Evolutionary conservation across 2,888 invertebrate genomes (phyloP), one percentile per base, ranked within the genome.

Genomic region (Elegia similella): DNA sequence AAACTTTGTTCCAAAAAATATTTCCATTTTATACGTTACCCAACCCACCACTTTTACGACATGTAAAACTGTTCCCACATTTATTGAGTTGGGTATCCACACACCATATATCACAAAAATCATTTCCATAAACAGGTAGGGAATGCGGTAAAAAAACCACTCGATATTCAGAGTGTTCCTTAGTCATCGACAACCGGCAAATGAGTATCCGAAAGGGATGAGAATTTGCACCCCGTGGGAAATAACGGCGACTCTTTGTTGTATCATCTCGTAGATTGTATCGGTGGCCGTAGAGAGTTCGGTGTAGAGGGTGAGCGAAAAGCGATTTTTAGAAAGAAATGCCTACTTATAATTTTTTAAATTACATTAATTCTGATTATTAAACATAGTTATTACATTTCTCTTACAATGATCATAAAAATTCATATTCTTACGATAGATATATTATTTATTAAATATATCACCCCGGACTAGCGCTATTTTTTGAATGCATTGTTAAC

Each of bases 231-330:
- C 80, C 82, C 82, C 88, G 88, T 87, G 88, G 87, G 88, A 86
- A 86, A 87, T 87, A 86, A 85, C 86, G 80, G 85, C 70, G 75
- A 75, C 81, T 81, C 82, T 84, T 83, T 83, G 82, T 84, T 79
- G 76, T 72, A 76, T 72, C 77, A 74, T 75, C 79, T 76, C 73
- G 79, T 78, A 82, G 82, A 83, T 81, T 75, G 81, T 82, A 82
- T 80, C 82, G 82, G 75, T 69, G 71, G 72, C 71, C 75, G 70
- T 62, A 53, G 52, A 64, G 12, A 23, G 53, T 58, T 47, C 42
- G 72, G 66, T 42, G 1, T 53, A 57, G 68, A 67, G 34, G 7
- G 60, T n/a, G 29, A 63, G 67, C n/a, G 32, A 0, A 38, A 6
- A 59, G 58, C 57, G 46, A 30, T 38, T 34, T 23, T 5, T 3